These are phyloP conservation scores for Odocoileus virginianus DNA, from an alignment of 2,113 vertebrate genomes.

Conservation along the genomic window DNA sequence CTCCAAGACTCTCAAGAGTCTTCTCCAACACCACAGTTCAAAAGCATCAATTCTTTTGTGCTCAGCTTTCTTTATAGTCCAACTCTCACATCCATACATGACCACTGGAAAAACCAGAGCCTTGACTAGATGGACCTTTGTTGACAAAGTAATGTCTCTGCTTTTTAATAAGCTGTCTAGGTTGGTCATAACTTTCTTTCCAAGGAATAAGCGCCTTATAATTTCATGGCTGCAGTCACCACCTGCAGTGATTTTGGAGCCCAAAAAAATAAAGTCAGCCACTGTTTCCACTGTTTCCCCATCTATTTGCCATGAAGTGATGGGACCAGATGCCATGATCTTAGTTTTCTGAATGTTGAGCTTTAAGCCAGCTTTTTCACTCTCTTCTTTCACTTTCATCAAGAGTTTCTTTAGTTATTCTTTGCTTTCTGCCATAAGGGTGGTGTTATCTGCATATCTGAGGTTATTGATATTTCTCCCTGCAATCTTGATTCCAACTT, in stretches of 20 bases:
- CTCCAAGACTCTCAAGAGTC: background rate
- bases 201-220: background rate
- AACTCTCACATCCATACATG: background rate
- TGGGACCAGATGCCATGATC: background rate
- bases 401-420: background rate
- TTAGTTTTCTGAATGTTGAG: background rate
- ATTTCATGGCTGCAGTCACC: background rate
- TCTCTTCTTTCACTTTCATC: background rate
- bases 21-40: background rate
- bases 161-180: background rate
- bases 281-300: background rate
- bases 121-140: background rate
- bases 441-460: background rate
- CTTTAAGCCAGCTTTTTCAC: background rate
- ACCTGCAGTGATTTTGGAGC: background rate
- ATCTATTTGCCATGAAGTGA: background rate
- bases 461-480: background rate
- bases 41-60: fast-evolving
- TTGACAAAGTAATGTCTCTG: background rate
- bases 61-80: background rate
- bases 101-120: background rate
- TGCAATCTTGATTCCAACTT: background rate
- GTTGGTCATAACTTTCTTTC: background rate
- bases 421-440: background rate
- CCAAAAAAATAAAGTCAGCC: fast-evolving